Evolutionary conservation across 2,888 invertebrate species (phyloP), one percentile per base, ranked within the genome.

Genomic region (Andrena bucephala): DNA sequence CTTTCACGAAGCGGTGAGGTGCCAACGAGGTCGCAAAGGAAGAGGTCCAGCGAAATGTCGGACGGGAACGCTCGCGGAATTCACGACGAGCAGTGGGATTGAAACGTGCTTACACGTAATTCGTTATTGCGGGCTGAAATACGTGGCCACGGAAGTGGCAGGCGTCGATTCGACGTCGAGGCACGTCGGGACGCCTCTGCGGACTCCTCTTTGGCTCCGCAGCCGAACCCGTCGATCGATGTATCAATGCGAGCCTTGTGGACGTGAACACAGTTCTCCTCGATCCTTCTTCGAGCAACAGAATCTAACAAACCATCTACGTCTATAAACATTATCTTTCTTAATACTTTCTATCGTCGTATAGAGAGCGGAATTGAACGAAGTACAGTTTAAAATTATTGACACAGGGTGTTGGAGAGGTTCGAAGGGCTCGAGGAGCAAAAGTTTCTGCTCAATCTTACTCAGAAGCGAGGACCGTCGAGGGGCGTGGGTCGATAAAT

Each of bases 111-210:
- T 42, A 73, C 78, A 66, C 79, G 81, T 78, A 80, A 71, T 80
- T 80, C 81, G 71, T 83, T 83, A 83, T 76, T 75, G 75, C 79
- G 71, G 77, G 50, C 50, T 70, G 78, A 59, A 75, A 81, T 76
- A 70, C 71, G 82, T 73, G 84, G 77, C 71, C 75, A 66, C 59
- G 65, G 50, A 50, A 81, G 36, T 27, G 60, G 57, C 71, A 59
- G 78, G 54, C 67, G 72, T 82, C 80, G 74, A 82, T 81, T 82
- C 80, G 77, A 72, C 80, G 84, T 80, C 80, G 72, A 60, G 27
- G 75, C 71, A 84, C 81, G 81, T 87, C 84, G 77, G 65, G 67
- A 77, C 82, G 80, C 68, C 81, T 75, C 68, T 68, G 81, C 81
- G 72, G 81, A 76, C 70, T 54, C 68, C 48, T 62, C 57, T 52